phyloP scores from a whole-genome alignment of 2,888 invertebrate species.

The Bimastos eiseni region DNA sequence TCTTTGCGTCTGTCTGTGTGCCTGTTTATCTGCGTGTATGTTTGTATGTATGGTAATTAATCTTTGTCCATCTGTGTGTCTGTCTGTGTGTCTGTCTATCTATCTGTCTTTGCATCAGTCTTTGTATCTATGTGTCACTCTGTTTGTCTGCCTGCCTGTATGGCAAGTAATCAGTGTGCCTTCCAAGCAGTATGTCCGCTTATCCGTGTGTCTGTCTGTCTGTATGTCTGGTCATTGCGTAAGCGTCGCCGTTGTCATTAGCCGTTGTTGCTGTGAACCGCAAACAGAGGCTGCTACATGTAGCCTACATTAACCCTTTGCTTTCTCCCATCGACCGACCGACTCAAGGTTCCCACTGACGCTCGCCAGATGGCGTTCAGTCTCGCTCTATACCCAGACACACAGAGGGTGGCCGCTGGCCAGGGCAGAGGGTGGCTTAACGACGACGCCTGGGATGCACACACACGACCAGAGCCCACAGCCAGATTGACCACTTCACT shows the following conservation, averaged over 20 bases:
- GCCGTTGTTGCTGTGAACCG: background rate
- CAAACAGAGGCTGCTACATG: background rate
- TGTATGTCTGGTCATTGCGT: background rate
- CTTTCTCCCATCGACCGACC: background rate
- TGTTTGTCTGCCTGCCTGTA: background rate
- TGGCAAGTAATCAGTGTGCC: too few species aligned
- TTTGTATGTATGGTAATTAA: background rate
- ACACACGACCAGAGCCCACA: background rate
- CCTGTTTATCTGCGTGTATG: too few species aligned
- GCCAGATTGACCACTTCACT: background rate
- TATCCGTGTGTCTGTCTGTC: background rate
- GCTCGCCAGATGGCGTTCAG: background rate
- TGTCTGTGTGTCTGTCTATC: background rate
- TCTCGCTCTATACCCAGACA: background rate
- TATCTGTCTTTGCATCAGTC: background rate
- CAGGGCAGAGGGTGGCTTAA: conserved; percentile 13
- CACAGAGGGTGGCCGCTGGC: conserved; percentile 2
- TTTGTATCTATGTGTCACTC: background rate
- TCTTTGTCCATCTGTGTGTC: background rate
- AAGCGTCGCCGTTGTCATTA: background rate
- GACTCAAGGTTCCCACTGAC: background rate
- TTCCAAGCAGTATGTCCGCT: background rate
- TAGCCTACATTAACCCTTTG: conserved; percentile 13
- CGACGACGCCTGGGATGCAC: background rate
- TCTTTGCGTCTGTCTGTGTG: background rate